Base-by-base conservation (phyloP, 2,113 vertebrate genomes). In the Ancistrus triradiatus region DNA sequence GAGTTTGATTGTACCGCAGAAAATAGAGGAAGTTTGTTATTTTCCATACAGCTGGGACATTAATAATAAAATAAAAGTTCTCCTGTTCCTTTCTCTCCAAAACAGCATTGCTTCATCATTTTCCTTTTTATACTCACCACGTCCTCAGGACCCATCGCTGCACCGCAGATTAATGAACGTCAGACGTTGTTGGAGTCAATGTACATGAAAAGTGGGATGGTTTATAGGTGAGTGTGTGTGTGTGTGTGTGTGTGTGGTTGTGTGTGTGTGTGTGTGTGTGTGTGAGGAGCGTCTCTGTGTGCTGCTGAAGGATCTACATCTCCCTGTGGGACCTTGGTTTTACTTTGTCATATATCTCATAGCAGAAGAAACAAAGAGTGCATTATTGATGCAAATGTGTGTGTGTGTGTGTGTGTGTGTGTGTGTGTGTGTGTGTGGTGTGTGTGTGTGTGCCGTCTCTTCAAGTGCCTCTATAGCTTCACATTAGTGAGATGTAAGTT, bases 401-500 rank as follows among this genome's bases (percentile, higher is more conserved):
- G 55, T 63, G 10, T 53, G 69, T 51, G 47, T 7, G 22, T 65
- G 53, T 43, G 44, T 47, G 58, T 48, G 33, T 48, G 43, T 38
- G 49, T 66, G 49, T n/a, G 69, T 66, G 51, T 69, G 59, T 47
- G 10, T 35, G 18, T 18, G n/a, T n/a, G n/a, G n/a, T n/a, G n/a
- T n/a, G n/a, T n/a, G n/a, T 68, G 37, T 52, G 53, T 69, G 66
- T 57, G 72, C 51, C 31, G 71, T 63, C 75, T 63, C 70, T 51
- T 58, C 38, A 68, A 73, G 70, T 63, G 31, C 51, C 64, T 68
- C 59, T 35, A 60, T 73, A 68, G 62, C 47, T 73, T 59, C 47
- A 33, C 43, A 50, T 56, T 68, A 68, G 58, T 46, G 59, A 38
- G 19, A 44, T 46, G 55, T 68, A 68, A 63, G 57, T 51, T 62